These are phyloP conservation scores for Turritopsis dohrnii DNA, from an alignment of 30 jellyfish, hydroid and myxozoan genomes.

Conservation along the genomic window DNA sequence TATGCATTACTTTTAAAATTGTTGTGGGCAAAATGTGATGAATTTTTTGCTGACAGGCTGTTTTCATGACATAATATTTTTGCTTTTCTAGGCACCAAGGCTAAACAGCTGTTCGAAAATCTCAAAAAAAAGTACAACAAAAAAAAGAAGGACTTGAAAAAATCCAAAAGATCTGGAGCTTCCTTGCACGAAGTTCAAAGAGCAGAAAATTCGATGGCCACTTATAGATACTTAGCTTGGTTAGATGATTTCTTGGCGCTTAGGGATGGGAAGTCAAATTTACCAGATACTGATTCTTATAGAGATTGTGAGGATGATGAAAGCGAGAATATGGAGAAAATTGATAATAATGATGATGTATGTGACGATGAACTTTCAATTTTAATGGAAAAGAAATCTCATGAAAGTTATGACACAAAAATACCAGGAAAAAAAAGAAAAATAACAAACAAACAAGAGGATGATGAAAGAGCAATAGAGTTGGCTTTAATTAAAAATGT, in stretches of 20 bases:
- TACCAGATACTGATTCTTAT: not conserved
- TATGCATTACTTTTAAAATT: no score
- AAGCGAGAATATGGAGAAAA: not conserved
- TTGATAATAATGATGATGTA: not conserved
- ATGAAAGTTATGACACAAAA: not conserved
- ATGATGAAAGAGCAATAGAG: not conserved
- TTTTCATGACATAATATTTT: no score
- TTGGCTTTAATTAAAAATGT: not conserved
- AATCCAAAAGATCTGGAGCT: not conserved
- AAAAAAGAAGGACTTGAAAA: not conserved
- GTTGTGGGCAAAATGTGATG: no score
- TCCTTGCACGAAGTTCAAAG: not conserved
- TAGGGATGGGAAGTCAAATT: not conserved
- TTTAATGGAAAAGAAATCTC: not conserved
- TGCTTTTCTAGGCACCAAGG: not conserved
- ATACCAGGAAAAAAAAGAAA: not conserved
- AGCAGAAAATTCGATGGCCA: not conserved
- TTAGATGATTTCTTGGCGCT: conserved; percentile 7
- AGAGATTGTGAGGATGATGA: not conserved
- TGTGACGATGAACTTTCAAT: no score
- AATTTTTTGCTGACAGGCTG: no score
- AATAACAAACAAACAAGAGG: conserved; percentile 3
- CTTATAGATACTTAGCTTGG: not conserved
- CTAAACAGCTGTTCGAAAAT: not conserved
- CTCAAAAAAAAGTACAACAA: not conserved